Evolutionary conservation across 2,888 invertebrate species (phyloP), one percentile per base, ranked within the genome.

Genomic region (Chrysodeixis includens): DNA sequence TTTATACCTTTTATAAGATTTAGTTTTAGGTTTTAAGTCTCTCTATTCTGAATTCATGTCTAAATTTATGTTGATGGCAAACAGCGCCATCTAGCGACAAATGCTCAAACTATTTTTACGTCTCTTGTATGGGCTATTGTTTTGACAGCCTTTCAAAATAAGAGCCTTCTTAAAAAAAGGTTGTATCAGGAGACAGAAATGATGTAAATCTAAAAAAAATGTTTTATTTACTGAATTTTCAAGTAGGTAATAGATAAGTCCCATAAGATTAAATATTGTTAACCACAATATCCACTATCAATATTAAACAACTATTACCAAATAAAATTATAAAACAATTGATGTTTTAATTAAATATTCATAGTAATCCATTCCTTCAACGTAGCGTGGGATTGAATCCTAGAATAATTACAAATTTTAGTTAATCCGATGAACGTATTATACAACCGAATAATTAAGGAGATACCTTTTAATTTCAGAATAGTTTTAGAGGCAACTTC

Each of bases 231-330:
- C 6, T 26, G 26, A 6, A 26, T 26, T 26, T 26, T 26, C 26
- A 4, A n/a, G 2, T 26, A 2, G 2, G 2, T 26, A 2, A 26
- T 26, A 26, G 26, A 26, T 26, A 26, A 26, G 26, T 4, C 6
- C 26, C 2, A 26, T 26, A 26, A 26, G 26, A 26, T 4, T n/a
- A 26, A 26, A 54, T 52, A 52, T 32, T 57, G 18, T 10, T 18
- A 59, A 52, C 22, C 30, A 58, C 16, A 52, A n/a, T 60, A 40
- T 52, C 16, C 16, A n/a, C 14, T 53, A 40, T 8, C 2, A 55
- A 30, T 49, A 65, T 60, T 22, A 16, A 52, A 53, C 64, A 49
- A 61, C 10, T 64, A 58, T 7, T 71, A 67, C 62, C 68, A 77
- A 77, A 66, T 54, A 69, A 66, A 62, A 55, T 56, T 14, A 26